A percentile compares a stretch with the other conserved stretches of the same genome.
These are phyloP conservation scores for Heterohyrax brucei DNA, from an alignment of 2,797 vertebrate species.

Conservation along the genomic window DNA sequence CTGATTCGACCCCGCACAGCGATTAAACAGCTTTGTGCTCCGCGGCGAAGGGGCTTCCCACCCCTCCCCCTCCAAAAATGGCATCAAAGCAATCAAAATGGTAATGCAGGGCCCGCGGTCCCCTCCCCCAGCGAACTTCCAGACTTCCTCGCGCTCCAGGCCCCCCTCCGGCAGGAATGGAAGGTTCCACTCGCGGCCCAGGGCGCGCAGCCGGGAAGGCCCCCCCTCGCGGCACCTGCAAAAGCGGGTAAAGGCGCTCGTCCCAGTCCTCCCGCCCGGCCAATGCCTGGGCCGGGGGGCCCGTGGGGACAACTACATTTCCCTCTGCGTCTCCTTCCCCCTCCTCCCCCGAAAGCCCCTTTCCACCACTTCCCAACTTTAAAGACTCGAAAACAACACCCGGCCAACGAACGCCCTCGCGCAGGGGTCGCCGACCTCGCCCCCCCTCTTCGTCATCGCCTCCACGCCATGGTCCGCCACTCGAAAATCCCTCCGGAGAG, in stretches of 20 bases:
- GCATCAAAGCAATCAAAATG: slow-evolving; percentile 99
- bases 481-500: background rate
- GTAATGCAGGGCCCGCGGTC: slow-evolving; percentile 98
- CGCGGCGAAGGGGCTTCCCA: slow-evolving; percentile 94
- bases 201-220: slow-evolving; percentile 76
- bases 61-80: slow-evolving; percentile 96
- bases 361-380: slow-evolving; percentile 88
- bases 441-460: background rate
- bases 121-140: slow-evolving; percentile 97
- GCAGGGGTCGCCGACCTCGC: background rate
- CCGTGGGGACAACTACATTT: slow-evolving; percentile 61
- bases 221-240: background rate
- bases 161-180: slow-evolving; percentile 96
- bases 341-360: slow-evolving; percentile 9
- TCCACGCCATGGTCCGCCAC: background rate
- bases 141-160: slow-evolving; percentile 97
- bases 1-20: slow-evolving; percentile 90
- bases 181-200: slow-evolving; percentile 95
- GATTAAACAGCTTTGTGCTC: slow-evolving; percentile 94
- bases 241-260: slow-evolving; percentile 68
- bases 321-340: background rate
- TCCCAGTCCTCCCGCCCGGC: slow-evolving; percentile 78
- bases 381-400: slow-evolving; percentile 79
- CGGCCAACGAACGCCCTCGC: slow-evolving; percentile 7
- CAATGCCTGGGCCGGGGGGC: slow-evolving; percentile 68